Percentiles rank a stretch among this genome's conserved stretches.
phyloP scores from a whole-genome alignment of 2,113 vertebrate genomes.

The Phainopepla nitens region DNA sequence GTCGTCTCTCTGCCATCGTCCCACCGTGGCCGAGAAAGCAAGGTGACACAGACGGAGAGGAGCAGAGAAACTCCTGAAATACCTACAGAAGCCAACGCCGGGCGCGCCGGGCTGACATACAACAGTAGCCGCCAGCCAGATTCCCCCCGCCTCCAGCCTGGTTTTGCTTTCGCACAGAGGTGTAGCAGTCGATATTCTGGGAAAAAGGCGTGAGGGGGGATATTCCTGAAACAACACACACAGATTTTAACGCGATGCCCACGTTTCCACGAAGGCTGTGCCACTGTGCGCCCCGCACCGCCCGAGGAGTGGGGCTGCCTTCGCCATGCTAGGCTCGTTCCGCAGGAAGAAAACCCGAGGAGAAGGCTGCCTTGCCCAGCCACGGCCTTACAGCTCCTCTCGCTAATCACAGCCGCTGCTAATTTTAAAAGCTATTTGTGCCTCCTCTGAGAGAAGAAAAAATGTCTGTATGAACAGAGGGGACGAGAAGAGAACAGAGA shows the following conservation, averaged over 20 bases:
- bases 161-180: not conserved
- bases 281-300: not conserved
- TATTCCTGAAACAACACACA: not conserved
- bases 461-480: not conserved
- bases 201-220: rapidly evolving
- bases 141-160: not conserved
- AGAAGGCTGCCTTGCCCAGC: not conserved
- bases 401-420: not conserved
- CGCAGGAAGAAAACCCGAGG: rapidly evolving
- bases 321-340: not conserved
- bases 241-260: not conserved
- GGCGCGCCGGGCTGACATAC: rapidly evolving
- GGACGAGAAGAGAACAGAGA: not conserved
- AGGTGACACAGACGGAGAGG: not conserved
- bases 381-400: not conserved
- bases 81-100: rapidly evolving
- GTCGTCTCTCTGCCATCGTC: not conserved
- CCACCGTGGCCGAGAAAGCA: rapidly evolving
- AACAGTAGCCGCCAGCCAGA: rapidly evolving
- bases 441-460: not conserved
- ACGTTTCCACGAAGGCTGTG: not conserved
- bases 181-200: not conserved
- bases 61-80: not conserved
- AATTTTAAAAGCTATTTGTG: not conserved
- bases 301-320: not conserved